Percentiles rank a stretch among this genome's conserved stretches.
Evolutionary conservation across 2,797 vertebrate genomes (phyloP).

Genomic region (Astyanax mexicanus): DNA sequence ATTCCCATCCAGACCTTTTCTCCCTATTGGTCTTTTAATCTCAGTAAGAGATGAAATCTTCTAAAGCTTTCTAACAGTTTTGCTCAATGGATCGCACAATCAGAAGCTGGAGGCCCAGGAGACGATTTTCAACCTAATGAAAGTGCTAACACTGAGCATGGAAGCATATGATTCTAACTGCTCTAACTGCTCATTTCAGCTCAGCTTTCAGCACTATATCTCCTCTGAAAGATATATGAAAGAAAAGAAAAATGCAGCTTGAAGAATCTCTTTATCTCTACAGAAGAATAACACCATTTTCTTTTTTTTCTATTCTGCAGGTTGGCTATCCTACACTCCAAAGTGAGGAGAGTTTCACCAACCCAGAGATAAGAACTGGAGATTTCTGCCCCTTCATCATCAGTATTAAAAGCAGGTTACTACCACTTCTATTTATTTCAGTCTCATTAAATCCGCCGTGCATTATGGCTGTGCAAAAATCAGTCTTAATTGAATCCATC

Average conservation of each 20-base stretch:
- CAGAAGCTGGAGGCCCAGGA: slow-evolving; percentile 1
- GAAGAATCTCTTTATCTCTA: neutral
- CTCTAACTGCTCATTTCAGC: neutral
- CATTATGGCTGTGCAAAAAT: no score
- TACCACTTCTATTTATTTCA: no score
- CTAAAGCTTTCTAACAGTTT: neutral
- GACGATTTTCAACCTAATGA: slow-evolving; percentile 4
- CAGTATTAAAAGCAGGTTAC: no score
- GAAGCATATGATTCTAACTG: neutral
- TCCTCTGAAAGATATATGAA: slow-evolving; percentile 4
- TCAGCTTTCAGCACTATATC: neutral
- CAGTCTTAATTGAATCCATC: no score
- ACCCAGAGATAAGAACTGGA: no score
- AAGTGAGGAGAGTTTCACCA: no score
- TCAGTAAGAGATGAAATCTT: neutral
- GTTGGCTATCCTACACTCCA: no score
- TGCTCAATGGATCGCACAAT: neutral
- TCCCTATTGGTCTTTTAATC: neutral
- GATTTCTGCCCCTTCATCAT: no score
- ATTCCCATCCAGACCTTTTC: neutral
- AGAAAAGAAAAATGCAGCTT: neutral
- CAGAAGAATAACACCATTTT: neutral
- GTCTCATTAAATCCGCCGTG: no score
- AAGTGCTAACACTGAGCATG: neutral
- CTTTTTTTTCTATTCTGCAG: slow-evolving; percentile 18